phyloP scores from a whole-genome alignment of 2,113 vertebrate genomes.

The Cebus imitator region DNA sequence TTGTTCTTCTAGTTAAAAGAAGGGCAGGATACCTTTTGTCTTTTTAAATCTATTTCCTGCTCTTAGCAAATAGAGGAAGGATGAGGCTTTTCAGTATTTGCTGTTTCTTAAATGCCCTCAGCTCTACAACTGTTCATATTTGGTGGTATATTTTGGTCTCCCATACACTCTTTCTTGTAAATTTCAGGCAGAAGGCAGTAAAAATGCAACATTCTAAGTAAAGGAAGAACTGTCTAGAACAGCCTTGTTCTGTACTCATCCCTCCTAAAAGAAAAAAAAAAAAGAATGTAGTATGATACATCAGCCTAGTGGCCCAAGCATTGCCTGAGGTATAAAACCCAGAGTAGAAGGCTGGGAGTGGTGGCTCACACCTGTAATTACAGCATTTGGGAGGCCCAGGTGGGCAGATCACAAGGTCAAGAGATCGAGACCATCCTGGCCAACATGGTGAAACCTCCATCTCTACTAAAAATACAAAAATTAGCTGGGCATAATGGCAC shows the following conservation, averaged over 20 bases:
- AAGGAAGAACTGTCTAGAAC: not conserved
- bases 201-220: not conserved
- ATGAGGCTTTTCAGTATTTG: not conserved
- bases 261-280: not conserved
- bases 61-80: not conserved
- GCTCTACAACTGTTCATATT: not conserved
- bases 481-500: too few relatives aligned
- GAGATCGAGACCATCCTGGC: too few relatives aligned
- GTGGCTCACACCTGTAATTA: too few relatives aligned
- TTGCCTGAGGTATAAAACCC: not conserved
- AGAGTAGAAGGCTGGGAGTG: not conserved
- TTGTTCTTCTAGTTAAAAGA: not conserved
- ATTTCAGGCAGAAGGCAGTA: not conserved
- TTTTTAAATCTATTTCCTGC: not conserved
- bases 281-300: not conserved
- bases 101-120: not conserved
- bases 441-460: too few relatives aligned
- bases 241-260: not conserved
- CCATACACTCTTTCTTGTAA: not conserved
- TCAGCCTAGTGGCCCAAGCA: not conserved
- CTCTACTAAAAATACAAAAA: too few relatives aligned
- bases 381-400: too few relatives aligned
- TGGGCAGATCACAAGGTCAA: too few relatives aligned
- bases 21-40: not conserved
- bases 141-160: not conserved